Percentiles rank a stretch among this genome's conserved stretches.
Evolutionary conservation across 2,797 vertebrate species (phyloP).

Genomic region (Thunnus albacares): DNA sequence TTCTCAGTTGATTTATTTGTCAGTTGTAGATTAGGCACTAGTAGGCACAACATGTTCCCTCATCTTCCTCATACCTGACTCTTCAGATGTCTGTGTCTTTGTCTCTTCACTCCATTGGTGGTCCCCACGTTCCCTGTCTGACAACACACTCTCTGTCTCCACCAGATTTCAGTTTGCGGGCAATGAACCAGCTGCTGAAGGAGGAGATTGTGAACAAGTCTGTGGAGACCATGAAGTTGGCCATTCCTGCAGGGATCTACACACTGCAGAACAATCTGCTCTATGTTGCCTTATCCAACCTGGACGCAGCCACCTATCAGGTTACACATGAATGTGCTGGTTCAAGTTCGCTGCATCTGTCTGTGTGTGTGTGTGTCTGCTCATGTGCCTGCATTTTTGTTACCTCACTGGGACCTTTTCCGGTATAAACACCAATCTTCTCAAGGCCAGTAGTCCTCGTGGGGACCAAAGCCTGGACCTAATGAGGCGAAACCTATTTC

Average conservation of each 20-base stretch:
- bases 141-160: slow-evolving; percentile 40
- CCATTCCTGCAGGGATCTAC: slow-evolving; percentile 97
- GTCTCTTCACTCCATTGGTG: not conserved
- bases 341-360: slow-evolving; percentile 1
- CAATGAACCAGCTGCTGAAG: slow-evolving; percentile 88
- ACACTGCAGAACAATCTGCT: slow-evolving; percentile 99
- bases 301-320: slow-evolving; percentile 98
- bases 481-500: not conserved
- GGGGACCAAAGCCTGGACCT: no score
- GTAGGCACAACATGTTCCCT: not conserved
- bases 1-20: not conserved
- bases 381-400: not conserved
- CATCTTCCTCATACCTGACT: slow-evolving; percentile 1
- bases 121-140: not conserved
- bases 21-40: not conserved
- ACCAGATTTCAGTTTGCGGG: slow-evolving; percentile 89
- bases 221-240: slow-evolving; percentile 93
- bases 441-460: no score
- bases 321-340: slow-evolving; percentile 74
- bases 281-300: slow-evolving; percentile 96
- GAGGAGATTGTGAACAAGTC: slow-evolving; percentile 95
- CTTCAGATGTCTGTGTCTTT: not conserved
- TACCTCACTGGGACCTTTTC: no score
- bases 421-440: no score
- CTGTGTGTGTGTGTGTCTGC: slow-evolving; percentile 14